These are phyloP conservation scores for Mionectes olivaceus DNA, from an alignment of 2,797 vertebrate species.

Conservation along the genomic window DNA sequence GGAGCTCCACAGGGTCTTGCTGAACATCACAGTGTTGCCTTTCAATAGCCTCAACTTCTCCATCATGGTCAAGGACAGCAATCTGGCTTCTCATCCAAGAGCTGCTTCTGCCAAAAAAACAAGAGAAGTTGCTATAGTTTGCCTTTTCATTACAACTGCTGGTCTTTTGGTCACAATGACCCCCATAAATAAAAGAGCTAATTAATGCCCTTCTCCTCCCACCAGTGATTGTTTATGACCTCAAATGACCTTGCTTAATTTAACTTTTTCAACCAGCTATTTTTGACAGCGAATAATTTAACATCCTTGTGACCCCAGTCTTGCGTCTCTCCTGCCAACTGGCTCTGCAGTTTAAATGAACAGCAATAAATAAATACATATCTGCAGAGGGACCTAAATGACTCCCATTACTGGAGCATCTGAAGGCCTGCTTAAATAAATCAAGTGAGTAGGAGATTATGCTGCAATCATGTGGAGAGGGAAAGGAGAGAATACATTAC, in stretches of 20 bases:
- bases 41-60: not conserved
- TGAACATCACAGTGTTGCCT: not conserved
- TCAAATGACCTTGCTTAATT: constrained; percentile 46
- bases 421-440: constrained; percentile 66
- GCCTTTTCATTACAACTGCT: not conserved
- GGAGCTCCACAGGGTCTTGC: not conserved
- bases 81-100: not conserved
- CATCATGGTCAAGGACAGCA: not conserved
- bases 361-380: constrained; percentile 67
- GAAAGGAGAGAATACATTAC: constrained; percentile 49
- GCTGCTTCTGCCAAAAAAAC: not conserved
- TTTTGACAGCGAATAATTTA: constrained; percentile 49
- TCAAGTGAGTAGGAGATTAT: constrained; percentile 59
- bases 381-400: constrained; percentile 66
- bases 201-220: constrained; percentile 21
- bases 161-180: not conserved
- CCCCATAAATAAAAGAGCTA: constrained; percentile 24
- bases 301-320: constrained; percentile 55
- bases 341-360: constrained; percentile 60
- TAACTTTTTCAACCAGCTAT: constrained; percentile 54
- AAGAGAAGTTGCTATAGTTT: not conserved
- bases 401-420: constrained; percentile 67
- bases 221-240: not conserved
- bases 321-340: constrained; percentile 54
- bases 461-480: constrained; percentile 61